Evolutionary conservation across 2,797 vertebrate species (phyloP).

Genomic region (Notolabrus celidotus): DNA sequence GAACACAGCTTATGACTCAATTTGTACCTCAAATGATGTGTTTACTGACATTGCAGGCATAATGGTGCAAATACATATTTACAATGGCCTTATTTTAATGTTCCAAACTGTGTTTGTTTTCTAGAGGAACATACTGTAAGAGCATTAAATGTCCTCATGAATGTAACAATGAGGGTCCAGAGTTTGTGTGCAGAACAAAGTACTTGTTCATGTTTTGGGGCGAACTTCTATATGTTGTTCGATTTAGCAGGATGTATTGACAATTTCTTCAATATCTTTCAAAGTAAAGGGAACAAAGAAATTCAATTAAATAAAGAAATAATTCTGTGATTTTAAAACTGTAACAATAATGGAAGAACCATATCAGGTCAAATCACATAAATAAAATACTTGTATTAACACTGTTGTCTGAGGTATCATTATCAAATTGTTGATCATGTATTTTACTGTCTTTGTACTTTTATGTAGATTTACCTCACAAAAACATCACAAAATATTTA

Average conservation of each 20-base stretch:
- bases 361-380: constrained; percentile 14
- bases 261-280: too few relatives aligned
- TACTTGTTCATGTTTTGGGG: background rate
- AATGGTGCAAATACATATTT: background rate
- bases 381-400: constrained; percentile 54
- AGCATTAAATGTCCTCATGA: constrained; percentile 1
- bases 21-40: constrained; percentile 13
- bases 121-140: background rate
- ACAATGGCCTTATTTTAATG: constrained; percentile 38
- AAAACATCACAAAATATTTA: background rate
- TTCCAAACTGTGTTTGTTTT: background rate
- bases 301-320: too few relatives aligned
- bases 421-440: too few relatives aligned
- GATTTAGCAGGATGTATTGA: background rate
- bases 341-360: too few relatives aligned
- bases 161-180: background rate
- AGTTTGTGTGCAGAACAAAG: background rate
- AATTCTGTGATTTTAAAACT: too few relatives aligned
- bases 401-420: background rate
- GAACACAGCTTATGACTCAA: background rate
- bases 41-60: background rate
- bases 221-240: background rate
- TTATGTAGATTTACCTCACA: background rate
- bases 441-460: too few relatives aligned
- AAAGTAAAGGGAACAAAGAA: too few relatives aligned